Evolutionary conservation across 2,113 vertebrate genomes (phyloP).

Genomic region (Mus spicilegus): DNA sequence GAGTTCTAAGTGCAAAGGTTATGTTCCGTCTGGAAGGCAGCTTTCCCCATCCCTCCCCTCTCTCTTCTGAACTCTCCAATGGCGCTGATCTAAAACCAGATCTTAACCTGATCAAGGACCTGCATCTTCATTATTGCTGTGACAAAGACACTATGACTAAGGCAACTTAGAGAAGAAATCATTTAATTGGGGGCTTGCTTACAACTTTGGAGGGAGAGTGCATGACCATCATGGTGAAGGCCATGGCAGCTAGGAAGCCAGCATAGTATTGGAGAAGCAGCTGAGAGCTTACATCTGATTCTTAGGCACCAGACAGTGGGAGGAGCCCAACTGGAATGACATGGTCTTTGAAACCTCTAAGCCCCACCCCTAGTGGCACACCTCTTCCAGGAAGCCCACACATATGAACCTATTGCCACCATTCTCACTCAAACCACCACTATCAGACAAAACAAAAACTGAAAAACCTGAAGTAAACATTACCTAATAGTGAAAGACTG

Average conservation of each 20-base stretch:
- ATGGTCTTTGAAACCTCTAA: background rate
- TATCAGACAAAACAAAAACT: background rate
- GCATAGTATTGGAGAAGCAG: too few relatives aligned
- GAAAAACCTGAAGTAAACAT: background rate
- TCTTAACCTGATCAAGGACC: background rate
- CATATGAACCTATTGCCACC: background rate
- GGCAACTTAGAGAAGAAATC: background rate
- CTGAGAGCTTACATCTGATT: too few relatives aligned
- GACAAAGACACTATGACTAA: background rate
- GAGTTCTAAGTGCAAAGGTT: background rate
- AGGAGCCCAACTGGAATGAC: background rate
- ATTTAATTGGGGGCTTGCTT: background rate
- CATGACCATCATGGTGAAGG: background rate
- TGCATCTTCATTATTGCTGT: background rate
- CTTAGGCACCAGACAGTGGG: background rate
- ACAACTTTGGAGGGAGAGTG: background rate
- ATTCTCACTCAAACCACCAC: background rate
- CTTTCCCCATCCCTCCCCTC: background rate
- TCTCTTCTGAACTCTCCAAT: background rate
- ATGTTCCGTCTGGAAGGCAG: background rate
- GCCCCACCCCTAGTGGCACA: background rate
- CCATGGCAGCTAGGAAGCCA: background rate
- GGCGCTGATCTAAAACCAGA: background rate
- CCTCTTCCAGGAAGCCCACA: background rate
- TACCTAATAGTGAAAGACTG: background rate